Base-by-base conservation (phyloP, 37 sponge, comb jelly and placozoan genomes). In the Eunapius fragilis region DNA sequence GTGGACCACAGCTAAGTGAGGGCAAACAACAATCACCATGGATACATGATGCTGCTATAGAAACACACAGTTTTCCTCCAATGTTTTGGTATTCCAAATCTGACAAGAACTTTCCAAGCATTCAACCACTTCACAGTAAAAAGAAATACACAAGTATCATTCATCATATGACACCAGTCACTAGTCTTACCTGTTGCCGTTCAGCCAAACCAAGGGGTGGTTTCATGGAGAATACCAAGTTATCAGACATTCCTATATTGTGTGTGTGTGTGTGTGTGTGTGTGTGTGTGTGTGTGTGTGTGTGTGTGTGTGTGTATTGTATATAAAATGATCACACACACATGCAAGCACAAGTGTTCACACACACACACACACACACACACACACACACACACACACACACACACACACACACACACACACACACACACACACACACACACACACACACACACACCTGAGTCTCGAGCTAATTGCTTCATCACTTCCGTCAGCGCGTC, bases 1-100 rank as follows among this genome's bases (percentile, higher is more conserved):
- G 72, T 67, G 70, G 71, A 45, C 94, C 94, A 94, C 31, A 94
- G 76, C 94, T 94, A 48, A 1, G 49, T 2, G 76, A 25, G 13
- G 3, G 41, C 6, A 41, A 41, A 58, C 17, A 58, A 58, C 22
- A 58, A 58, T 58, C 58, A 58, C 58, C 14, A 58, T 58, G 58
- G 58, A 0, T 17, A 4, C 58, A 58, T 19, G 14, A 58, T 1
- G 14, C 14, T 19, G 22, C 58, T 19, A 84, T 25, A 24, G 37
- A n/a, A 7, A 80, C 77, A 75, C 67, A 92, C 92, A 22, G 37
- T 73, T 68, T 71, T 88, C 37, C 92, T 92, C 92, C 92, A 92
- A 14, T 77, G 36, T 9, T 79, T 74, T 12, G 79, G 80, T 5
- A 92, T 84, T 13, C 92, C 89, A 31, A 92, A 49, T 24, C 86